Percentiles rank a stretch among this genome's conserved stretches.
These are phyloP conservation scores for Lepidocyrtoides sp. DNA, from an alignment of 2,888 invertebrate species.

Conservation along the genomic window DNA sequence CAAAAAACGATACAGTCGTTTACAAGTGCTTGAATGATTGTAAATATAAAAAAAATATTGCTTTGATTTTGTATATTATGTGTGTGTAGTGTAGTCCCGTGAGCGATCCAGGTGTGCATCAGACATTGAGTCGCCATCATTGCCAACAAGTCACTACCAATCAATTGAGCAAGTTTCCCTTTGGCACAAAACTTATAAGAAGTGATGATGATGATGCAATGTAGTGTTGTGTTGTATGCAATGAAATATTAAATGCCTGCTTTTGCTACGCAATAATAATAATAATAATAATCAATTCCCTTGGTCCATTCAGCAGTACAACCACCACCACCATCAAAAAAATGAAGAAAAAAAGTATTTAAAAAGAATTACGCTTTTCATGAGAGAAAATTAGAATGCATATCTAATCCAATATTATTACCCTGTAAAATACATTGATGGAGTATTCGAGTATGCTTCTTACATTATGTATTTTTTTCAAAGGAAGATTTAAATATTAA, in stretches of 20 bases:
- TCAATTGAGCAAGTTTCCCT: conserved; percentile 35
- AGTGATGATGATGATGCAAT: neutral
- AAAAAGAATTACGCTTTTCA: neutral
- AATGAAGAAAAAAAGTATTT: neutral
- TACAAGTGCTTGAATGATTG: neutral
- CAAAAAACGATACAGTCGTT: neutral
- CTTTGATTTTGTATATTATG: too few relatives aligned
- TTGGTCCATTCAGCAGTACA: neutral
- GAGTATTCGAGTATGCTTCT: too few relatives aligned
- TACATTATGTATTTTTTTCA: too few relatives aligned
- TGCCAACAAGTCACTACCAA: conserved; percentile 31
- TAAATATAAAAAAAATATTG: neutral
- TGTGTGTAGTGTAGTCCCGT: conserved; percentile 20
- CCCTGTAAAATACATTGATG: too few relatives aligned
- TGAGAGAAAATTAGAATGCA: conserved; percentile 1
- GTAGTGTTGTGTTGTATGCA: too few relatives aligned
- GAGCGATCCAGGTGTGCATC: conserved; percentile 58
- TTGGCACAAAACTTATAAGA: neutral
- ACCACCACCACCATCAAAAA: neutral
- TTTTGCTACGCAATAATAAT: neutral
- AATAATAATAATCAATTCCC: too few relatives aligned
- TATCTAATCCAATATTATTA: too few relatives aligned
- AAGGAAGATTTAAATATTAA: neutral
- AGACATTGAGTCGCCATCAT: conserved; percentile 43
- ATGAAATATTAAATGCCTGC: neutral